Evolutionary conservation across 2,888 invertebrate species (phyloP), one percentile per base, ranked within the genome.

Genomic region (Habrosyne pyritoides): DNA sequence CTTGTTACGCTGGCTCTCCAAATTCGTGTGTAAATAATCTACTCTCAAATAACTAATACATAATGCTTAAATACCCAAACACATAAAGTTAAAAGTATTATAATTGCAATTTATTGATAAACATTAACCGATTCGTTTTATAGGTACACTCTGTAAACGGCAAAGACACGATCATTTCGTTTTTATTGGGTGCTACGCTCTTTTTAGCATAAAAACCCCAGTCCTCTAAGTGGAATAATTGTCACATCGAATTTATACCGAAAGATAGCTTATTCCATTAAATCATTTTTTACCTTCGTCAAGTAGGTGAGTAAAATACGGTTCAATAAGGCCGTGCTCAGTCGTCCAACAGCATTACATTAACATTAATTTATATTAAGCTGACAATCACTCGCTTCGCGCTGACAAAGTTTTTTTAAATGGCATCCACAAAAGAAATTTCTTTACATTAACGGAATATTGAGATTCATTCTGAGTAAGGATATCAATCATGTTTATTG

Each of bases 291-390:
- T 18, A 18, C 18, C 28, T 50, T 28, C 18, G 50, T 18, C 42
- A 42, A 14, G 8, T 42, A 18, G 28, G 10, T 50, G 18, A 28
- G 50, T 28, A 28, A 48, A 48, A 24, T 48, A n/a, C 24, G 14
- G 24, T 49, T 49, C 24, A 49, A 49, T 49, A 24, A 24, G 48
- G 28, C 10, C 50, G 50, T 28, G 28, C 50, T 50, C 50, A 30
- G 14, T 28, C 50, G 21, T 30, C 28, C 28, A 18, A 28, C 21
- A 21, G 28, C 26, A 28, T 28, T 28, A 50, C 50, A 50, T 49
- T 49, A n/a, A 49, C 28, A 49, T 50, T 50, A 50, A 50, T 50
- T 50, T 28, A 30, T 30, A 50, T 50, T 28, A 28, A 50, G 50
- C 50, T 50, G 28, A 50, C 50, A 50, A 50, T 50, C 50, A 28